A percentile compares a stretch with the other conserved stretches of the same genome.
Conservation (phyloP, 2,888 invertebrate genomes). For the Hypsopygia costalis region DNA sequence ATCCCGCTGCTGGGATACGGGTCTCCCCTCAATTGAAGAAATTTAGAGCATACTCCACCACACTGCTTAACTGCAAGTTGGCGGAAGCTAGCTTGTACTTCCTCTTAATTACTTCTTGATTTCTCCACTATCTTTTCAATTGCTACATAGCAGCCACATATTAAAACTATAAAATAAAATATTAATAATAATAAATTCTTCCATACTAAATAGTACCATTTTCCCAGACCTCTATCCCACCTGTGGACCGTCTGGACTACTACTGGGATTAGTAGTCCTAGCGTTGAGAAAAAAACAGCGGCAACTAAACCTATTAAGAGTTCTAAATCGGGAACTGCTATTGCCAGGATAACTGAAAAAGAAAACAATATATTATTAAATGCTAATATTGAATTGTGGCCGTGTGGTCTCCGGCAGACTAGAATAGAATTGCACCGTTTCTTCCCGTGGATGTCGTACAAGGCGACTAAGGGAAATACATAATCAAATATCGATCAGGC, state of each 20-base stretch:
- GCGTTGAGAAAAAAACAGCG: slow-evolving; percentile 86
- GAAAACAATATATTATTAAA: not conserved
- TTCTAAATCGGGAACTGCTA: slow-evolving; percentile 89
- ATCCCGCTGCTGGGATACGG: too few species aligned
- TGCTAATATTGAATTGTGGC: too few species aligned
- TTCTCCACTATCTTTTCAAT: slow-evolving; percentile 35
- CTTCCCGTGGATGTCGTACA: too few species aligned
- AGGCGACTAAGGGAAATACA: too few species aligned
- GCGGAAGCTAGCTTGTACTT: too few species aligned
- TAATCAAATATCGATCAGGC: too few species aligned
- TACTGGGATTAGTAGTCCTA: slow-evolving; percentile 88
- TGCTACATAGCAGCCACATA: slow-evolving; percentile 58
- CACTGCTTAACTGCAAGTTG: too few species aligned
- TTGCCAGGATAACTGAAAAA: slow-evolving; percentile 61
- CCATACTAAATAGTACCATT: slow-evolving; percentile 81
- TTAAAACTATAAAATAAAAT: slow-evolving; percentile 50
- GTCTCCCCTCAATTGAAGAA: too few species aligned
- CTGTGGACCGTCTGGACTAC: slow-evolving; percentile 86
- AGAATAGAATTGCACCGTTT: too few species aligned
- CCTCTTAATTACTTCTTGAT: not conserved
- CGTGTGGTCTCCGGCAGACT: too few species aligned
- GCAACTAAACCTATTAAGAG: slow-evolving; percentile 94
- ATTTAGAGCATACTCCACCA: too few species aligned
- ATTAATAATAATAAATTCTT: slow-evolving; percentile 79
- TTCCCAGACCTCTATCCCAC: slow-evolving; percentile 84